Evolutionary conservation across 30 jellyfish, hydroid and myxozoan species (phyloP).

Genomic region (Catostylus mosaicus): DNA sequence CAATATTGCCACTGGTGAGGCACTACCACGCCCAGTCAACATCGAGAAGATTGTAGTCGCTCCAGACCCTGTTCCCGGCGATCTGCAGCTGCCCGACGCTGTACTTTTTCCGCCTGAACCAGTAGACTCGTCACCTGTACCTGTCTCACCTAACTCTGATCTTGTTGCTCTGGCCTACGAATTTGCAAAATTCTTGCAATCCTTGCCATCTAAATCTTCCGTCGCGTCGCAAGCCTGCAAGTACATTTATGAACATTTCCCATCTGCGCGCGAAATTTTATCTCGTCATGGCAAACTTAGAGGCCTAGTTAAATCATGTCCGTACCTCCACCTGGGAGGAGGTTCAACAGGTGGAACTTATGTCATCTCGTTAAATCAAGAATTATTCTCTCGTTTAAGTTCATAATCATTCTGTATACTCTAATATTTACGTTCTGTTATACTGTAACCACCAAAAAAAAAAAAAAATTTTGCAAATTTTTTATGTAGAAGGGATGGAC

Average conservation of each 20-base stretch:
- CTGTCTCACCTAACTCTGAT: slow-evolving; percentile 15
- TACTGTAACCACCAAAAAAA: no score
- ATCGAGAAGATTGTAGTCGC: slow-evolving; percentile 12
- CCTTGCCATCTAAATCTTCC: slow-evolving; percentile 27
- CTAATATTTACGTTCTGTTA: no score
- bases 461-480: no score
- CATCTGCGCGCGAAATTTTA: slow-evolving; percentile 3
- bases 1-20: not conserved
- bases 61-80: slow-evolving; percentile 7
- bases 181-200: slow-evolving; percentile 2
- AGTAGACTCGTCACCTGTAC: no score
- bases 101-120: no score
- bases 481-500: no score
- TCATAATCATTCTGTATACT: no score
- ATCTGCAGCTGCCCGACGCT: slow-evolving; percentile 1
- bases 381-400: not conserved
- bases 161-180: not conserved
- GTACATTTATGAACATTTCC: slow-evolving; percentile 6
- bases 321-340: slow-evolving; percentile 26
- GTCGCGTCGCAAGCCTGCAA: slow-evolving; percentile 27
- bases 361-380: not conserved
- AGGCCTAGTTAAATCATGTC: slow-evolving; percentile 4
- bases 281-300: slow-evolving; percentile 17
- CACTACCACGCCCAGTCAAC: slow-evolving; percentile 22
- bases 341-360: slow-evolving; percentile 15